Evolutionary conservation across 64 coral and sea anemone species (phyloP).

Genomic region (Pocillopora damicornis): DNA sequence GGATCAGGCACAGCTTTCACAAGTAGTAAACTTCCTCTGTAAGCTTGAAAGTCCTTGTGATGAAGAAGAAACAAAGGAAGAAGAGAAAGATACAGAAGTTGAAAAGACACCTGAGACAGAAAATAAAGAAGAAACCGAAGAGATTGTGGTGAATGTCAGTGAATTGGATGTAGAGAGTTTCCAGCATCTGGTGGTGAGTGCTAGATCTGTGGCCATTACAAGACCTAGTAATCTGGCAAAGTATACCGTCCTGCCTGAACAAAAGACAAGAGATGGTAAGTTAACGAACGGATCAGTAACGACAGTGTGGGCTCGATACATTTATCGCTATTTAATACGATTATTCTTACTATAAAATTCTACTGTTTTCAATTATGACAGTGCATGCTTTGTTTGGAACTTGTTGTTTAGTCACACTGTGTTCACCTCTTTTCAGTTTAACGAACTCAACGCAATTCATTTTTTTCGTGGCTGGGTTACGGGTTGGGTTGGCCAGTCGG

Average conservation of each 20-base stretch:
- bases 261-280: constrained; percentile 20
- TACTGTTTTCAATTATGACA: not conserved
- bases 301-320: too few species aligned
- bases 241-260: constrained; percentile 61
- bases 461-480: too few species aligned
- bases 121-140: constrained; percentile 30
- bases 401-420: too few species aligned
- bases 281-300: not conserved
- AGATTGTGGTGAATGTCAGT: constrained; percentile 19
- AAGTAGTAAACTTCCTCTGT: constrained; percentile 68
- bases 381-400: too few species aligned
- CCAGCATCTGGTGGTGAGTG: constrained; percentile 88
- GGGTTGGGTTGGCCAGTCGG: too few species aligned
- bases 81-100: not conserved
- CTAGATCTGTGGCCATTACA: constrained; percentile 81
- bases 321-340: too few species aligned
- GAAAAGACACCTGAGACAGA: not conserved
- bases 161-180: constrained; percentile 83
- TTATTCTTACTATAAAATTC: not conserved
- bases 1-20: constrained; percentile 91
- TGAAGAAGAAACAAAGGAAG: not conserved
- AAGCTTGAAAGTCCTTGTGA: not conserved
- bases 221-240: constrained; percentile 91
- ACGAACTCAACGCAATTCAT: too few species aligned
- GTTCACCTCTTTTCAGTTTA: too few species aligned